phyloP scores from a whole-genome alignment of 2,113 vertebrate genomes.

The Marcusenius ussheri region DNA sequence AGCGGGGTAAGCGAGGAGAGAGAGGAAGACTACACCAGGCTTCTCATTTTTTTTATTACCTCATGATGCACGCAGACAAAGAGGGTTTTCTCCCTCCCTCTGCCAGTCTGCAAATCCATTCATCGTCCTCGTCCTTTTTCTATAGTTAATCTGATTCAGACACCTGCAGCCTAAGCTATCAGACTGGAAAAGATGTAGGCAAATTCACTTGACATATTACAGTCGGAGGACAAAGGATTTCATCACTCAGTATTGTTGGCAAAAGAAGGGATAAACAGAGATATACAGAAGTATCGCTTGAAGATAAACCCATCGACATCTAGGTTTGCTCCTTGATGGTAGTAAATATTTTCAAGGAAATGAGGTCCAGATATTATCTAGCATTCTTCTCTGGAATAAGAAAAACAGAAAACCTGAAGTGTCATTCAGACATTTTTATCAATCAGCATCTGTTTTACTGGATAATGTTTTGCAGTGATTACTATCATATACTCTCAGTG shows the following conservation, averaged over 20 bases:
- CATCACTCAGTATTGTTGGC: background rate
- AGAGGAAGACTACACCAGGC: slow-evolving; percentile 33
- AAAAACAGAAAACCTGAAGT: background rate
- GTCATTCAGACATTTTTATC: background rate
- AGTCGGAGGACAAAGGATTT: background rate
- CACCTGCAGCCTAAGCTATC: slow-evolving; percentile 35
- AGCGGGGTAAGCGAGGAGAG: slow-evolving; percentile 22
- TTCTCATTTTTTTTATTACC: slow-evolving; percentile 40
- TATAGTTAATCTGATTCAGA: slow-evolving; percentile 42
- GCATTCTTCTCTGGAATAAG: background rate
- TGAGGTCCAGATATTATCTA: background rate
- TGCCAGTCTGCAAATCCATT: slow-evolving; percentile 35
- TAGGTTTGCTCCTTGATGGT: background rate
- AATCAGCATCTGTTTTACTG: background rate
- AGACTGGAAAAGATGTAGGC: background rate
- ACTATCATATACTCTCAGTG: background rate
- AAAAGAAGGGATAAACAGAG: background rate
- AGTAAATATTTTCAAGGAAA: background rate
- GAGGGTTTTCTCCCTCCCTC: slow-evolving; percentile 31
- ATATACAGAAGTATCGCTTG: background rate
- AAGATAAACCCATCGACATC: background rate
- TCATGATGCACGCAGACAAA: slow-evolving; percentile 41
- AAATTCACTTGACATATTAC: background rate
- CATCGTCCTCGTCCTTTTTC: slow-evolving; percentile 23
- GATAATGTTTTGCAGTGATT: background rate